Evolutionary conservation across 2,797 vertebrate species (phyloP), one percentile per base, ranked within the genome.

Genomic region (Lagorchestes hirsutus): DNA sequence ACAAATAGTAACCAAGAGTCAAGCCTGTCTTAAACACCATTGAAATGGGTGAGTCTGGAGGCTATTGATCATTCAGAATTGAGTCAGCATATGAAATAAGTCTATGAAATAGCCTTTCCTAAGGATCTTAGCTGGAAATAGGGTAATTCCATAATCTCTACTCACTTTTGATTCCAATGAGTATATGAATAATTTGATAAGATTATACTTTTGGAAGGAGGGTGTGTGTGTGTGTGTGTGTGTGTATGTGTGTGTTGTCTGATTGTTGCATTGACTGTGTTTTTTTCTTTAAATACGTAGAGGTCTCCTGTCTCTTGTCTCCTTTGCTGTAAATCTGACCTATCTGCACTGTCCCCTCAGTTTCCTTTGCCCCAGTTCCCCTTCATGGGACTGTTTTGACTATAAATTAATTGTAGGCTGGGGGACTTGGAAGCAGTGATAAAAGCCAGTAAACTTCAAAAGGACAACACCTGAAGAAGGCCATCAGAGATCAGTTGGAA

Each of bases 361-460:
- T 94, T 95, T 93, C 92, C 82, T 93, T 93, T 92, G 93, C 93
- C 93, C 31, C 59, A 91, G 92, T 67, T 58, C 90, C 55, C 93
- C 92, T 95, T 95, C 96, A 94, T 91, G 52, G 95, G 90, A 67
- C 95, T 97, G 96, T 95, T 97, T 97, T 96, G 96, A 97, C 97
- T 94, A 94, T 97, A 97, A 97, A 96, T 97, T 97, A 97, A 98
- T 97, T 98, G 97, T 94, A 98, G 97, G 97, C 96, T 97, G 95
- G 95, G 95, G 94, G 91, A 95, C 95, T 95, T 95, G 92, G 62
- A 93, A 97, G 95, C 94, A 90, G 96, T 97, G 97, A 97, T 98
- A 97, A 98, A 98, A 98, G 97, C 97, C 96, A 97, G 97, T 96
- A 94, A 97, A 97, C 97, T 97, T 98, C 98, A 98, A 98, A 98